These are phyloP conservation scores for Porites lobata DNA, from an alignment of 92 coral and sea anemone species.

Conservation along the genomic window DNA sequence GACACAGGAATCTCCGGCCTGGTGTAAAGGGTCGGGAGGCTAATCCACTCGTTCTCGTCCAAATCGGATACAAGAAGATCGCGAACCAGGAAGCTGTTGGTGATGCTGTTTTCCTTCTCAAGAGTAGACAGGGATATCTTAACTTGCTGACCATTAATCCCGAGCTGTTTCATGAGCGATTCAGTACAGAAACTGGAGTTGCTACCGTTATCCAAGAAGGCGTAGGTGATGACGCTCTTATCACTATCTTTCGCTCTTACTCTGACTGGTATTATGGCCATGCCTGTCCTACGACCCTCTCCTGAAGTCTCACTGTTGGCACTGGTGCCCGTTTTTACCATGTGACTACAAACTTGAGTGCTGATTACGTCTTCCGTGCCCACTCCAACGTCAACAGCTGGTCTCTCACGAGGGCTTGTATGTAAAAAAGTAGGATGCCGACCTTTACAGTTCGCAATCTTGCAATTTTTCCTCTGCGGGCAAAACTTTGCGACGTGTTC, in stretches of 20 bases:
- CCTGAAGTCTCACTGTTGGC: constrained; percentile 14
- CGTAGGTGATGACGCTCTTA: constrained; percentile 32
- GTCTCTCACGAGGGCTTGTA: constrained; percentile 8
- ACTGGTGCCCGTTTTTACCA: not conserved
- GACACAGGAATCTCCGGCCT: constrained; percentile 47
- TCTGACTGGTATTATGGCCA: constrained; percentile 65
- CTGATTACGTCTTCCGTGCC: not conserved
- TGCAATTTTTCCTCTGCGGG: constrained; percentile 32
- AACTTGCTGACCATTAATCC: constrained; percentile 33
- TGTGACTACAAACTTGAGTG: not conserved
- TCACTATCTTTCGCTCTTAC: constrained; percentile 39
- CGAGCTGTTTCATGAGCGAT: constrained; percentile 34
- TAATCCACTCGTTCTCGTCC: constrained; percentile 50
- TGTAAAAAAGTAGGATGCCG: constrained; percentile 64
- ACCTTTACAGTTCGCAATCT: constrained; percentile 32
- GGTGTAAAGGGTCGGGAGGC: constrained; percentile 42
- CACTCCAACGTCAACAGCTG: not conserved
- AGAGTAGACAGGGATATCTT: constrained; percentile 47
- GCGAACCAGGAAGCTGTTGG: constrained; percentile 12
- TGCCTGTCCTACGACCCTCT: constrained; percentile 31
- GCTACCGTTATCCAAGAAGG: constrained; percentile 69
- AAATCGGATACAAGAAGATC: constrained; percentile 45
- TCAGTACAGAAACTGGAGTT: constrained; percentile 58
- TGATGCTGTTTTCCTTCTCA: constrained; percentile 21
- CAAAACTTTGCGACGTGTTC: constrained; percentile 50